Base-by-base conservation (phyloP, 2,113 vertebrate species). In the Heterocephalus glaber region DNA sequence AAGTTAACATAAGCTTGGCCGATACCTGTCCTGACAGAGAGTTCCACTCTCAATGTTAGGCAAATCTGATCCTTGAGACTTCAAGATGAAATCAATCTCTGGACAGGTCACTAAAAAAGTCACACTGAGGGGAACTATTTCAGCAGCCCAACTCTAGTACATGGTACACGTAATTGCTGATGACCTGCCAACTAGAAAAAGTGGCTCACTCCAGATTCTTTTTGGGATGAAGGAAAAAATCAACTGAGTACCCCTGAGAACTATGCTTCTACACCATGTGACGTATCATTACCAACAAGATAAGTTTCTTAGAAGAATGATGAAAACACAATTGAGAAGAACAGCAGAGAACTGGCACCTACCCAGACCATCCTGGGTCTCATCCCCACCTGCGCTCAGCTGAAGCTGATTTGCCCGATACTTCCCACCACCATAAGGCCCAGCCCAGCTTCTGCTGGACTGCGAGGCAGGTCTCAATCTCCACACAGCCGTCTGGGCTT, bases 381-480 rank as follows among this genome's bases (percentile, higher is more conserved):
- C 77, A 24, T 14, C 30, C 19, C 47, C 19, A 47, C 0, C 26
- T 61, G n/a, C 7, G 7, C 30, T 58, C 38, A 12, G 24, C 26
- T 0, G 1, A 49, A 9, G 24, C 2, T 38, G 28, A 56, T 63
- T 14, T 13, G 79, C 14, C 52, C 30, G 35, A 22, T 2, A 13
- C 26, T 47, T 85, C 44, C 72, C 1, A 0, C 60, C 68, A 54
- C 3, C 17, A 19, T 3, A n/a, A 72, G 70, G 56, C 61, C 28
- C 7, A 38, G n/a, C 35, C 81, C 14, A 14, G 28, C 6, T 41
- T 33, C 26, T 7, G 26, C 41, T 58, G 52, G n/a, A 30, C 10
- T 30, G 35, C 30, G 52, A 92, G 68, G 35, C 41, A 38, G 30
- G 41, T 17, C 61, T 68, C 54, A 16, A 17, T 52, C 33, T 83